Evolutionary conservation across 2,888 invertebrate species (phyloP), one percentile per base, ranked within the genome.

Genomic region (Dasypogon diadema): DNA sequence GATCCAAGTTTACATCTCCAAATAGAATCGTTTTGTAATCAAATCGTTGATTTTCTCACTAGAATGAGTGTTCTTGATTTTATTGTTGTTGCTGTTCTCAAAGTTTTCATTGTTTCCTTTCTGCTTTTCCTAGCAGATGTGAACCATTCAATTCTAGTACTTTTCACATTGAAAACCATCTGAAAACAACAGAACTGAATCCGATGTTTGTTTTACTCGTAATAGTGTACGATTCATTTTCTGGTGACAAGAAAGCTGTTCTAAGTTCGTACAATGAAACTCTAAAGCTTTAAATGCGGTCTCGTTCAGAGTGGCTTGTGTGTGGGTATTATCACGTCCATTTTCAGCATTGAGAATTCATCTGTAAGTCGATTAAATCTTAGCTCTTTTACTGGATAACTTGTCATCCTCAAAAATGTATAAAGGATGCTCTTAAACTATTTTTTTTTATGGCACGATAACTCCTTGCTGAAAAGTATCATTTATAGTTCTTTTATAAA

Each of bases 11-110:
- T 18, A 22, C 46, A 14, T 48, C n/a, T n/a, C 18, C 46, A 48
- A 65, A 65, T 8, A 65, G 46, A 46, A 65, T 24, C 46, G 65
- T 48, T 65, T 65, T 65, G 65, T 65, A 65, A 65, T 65, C 46
- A 65, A 65, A 65, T 65, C 46, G 26, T 14, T 65, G 24, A 65
- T 48, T 46, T 48, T 16, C 51, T 51, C 51, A 21, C 21, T 21
- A 16, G 6, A 16, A 51, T 10, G 26, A 10, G 46, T 46, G 46
- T 65, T 65, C 48, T n/a, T 46, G 16, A 65, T 48, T 46, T 65
- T 65, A 65, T 65, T 46, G 26, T 14, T 65, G 65, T 46, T 46
- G 42, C 48, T 65, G 46, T 65, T 60, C 37, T 16, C 18, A 10
- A 4, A 21, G 42, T n/a, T 42, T 12, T 37, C 16, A 37, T 60